A percentile compares a stretch with the other conserved stretches of the same genome.
phyloP scores from a whole-genome alignment of 37 sponge, comb jelly and placozoan species.

The Ianthella basta region DNA sequence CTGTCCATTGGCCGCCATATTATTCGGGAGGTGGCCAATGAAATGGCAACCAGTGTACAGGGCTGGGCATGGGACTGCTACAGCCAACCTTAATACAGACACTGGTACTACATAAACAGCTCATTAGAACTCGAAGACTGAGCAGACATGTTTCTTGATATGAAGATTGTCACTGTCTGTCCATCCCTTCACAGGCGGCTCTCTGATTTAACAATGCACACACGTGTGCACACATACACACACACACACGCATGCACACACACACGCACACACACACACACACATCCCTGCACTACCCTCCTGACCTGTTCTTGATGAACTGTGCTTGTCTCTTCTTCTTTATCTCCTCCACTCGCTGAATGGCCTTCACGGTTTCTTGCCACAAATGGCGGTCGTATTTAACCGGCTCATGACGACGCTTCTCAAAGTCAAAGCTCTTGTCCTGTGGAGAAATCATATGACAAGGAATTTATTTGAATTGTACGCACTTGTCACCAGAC shows the following conservation, averaged over 20 bases:
- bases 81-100: too few species aligned
- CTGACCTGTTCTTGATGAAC: conserved; percentile 92
- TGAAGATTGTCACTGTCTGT: too few species aligned
- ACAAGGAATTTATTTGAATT: neutral
- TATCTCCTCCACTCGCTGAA: conserved; percentile 91
- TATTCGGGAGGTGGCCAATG: too few species aligned
- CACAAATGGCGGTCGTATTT: conserved; percentile 93
- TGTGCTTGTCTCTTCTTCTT: conserved; percentile 80
- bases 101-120: too few species aligned
- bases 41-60: too few species aligned
- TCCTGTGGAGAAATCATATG: conserved; percentile 62
- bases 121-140: too few species aligned
- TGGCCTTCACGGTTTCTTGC: conserved; percentile 80
- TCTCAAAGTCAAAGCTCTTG: conserved; percentile 93
- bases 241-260: neutral
- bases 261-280: neutral
- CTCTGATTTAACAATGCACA: too few species aligned
- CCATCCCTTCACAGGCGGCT: too few species aligned
- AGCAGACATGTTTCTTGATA: too few species aligned
- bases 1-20: too few species aligned
- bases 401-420: conserved; percentile 83
- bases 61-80: too few species aligned
- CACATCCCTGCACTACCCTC: neutral
- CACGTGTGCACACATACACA: neutral
- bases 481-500: too few species aligned